These are phyloP conservation scores for Aporophyla lueneburgensis DNA, from an alignment of 2,888 invertebrate genomes.

Conservation along the genomic window DNA sequence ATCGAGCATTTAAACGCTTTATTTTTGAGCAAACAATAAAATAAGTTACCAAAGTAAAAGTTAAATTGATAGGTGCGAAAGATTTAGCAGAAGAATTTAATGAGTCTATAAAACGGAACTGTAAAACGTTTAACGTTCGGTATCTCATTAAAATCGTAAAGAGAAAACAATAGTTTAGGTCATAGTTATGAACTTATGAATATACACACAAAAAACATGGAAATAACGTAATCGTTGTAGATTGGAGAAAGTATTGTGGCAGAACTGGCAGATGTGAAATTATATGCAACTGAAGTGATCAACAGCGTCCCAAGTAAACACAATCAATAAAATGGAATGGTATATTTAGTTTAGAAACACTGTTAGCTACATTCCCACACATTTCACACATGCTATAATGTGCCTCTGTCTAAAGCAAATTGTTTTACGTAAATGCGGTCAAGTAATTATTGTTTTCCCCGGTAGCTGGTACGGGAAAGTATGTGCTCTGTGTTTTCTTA, in stretches of 20 bases:
- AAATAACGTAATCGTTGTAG: conserved; percentile 40
- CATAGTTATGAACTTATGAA: conserved; percentile 35
- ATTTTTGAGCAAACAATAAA: conserved; percentile 3
- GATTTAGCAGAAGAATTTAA: conserved; percentile 14
- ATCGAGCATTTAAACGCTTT: background rate
- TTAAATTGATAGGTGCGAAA: conserved; percentile 10
- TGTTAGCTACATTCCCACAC: background rate
- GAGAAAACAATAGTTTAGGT: conserved; percentile 50
- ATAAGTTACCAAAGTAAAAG: conserved; percentile 28
- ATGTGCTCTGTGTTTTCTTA: conserved; percentile 17
- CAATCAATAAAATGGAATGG: conserved; percentile 12
- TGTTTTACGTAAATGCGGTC: conserved; percentile 28
- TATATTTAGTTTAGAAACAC: background rate
- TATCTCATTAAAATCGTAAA: conserved; percentile 36
- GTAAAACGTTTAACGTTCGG: conserved; percentile 33
- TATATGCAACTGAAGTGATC: conserved; percentile 21
- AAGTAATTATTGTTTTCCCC: conserved; percentile 53
- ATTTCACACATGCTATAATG: conserved; percentile 3
- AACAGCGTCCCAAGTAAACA: conserved; percentile 8
- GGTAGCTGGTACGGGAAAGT: conserved; percentile 32
- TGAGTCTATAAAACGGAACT: conserved; percentile 44
- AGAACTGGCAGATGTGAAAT: conserved; percentile 16
- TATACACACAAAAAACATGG: conserved; percentile 22
- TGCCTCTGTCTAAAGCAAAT: conserved; percentile 17
- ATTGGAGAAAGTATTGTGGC: conserved; percentile 56